A percentile compares a stretch with the other conserved stretches of the same genome.
Conservation (phyloP, 2,113 vertebrate genomes). For the Jacana jacana region DNA sequence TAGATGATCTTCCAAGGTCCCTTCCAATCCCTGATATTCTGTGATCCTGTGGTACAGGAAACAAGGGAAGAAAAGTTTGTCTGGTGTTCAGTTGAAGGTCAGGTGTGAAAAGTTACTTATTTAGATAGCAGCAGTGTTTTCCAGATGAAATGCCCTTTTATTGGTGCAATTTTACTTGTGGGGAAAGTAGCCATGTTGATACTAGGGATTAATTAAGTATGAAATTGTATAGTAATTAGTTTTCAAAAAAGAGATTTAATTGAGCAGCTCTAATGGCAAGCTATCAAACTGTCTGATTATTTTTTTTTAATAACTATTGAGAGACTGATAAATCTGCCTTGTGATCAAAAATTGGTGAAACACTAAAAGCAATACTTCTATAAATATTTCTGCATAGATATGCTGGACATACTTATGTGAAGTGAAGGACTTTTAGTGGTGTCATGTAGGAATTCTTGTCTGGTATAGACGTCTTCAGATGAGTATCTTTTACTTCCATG, state of each 20-base stretch:
- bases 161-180: neutral
- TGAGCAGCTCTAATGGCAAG: neutral
- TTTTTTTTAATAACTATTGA: neutral
- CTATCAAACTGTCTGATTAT: neutral
- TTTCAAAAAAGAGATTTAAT: neutral
- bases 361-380: neutral
- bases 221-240: neutral
- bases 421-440: neutral
- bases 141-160: neutral
- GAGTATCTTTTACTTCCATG: neutral
- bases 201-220: neutral
- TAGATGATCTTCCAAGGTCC: too few species aligned
- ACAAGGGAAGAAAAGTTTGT: neutral
- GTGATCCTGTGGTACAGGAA: neutral
- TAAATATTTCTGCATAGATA: neutral
- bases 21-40: too few species aligned
- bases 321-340: neutral
- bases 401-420: too few species aligned
- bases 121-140: neutral
- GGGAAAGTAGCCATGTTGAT: neutral
- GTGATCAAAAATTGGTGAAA: neutral
- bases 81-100: neutral
- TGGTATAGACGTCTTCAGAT: neutral
- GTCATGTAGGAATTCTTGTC: neutral
- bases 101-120: neutral